Evolutionary conservation across 2,113 vertebrate genomes (phyloP).

Genomic region (Mormyrus lacerda): DNA sequence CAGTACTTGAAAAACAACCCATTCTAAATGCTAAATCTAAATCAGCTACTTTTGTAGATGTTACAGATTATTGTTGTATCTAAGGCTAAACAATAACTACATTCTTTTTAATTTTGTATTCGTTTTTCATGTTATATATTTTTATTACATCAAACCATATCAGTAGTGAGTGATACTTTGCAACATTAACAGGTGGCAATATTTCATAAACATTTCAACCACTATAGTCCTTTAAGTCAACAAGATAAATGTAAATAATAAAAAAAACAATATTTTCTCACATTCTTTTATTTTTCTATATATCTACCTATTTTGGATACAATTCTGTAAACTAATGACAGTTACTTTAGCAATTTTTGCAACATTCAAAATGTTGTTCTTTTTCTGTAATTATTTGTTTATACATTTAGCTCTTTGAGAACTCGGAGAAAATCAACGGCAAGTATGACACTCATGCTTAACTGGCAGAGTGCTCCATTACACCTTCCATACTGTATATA

Average conservation of each 20-base stretch:
- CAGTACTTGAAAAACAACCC: slow-evolving; percentile 61
- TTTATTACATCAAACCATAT: slow-evolving; percentile 61
- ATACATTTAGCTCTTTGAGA: slow-evolving; percentile 10
- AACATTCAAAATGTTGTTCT: slow-evolving; percentile 39
- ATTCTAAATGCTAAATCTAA: slow-evolving; percentile 65
- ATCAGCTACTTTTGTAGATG: slow-evolving; percentile 66
- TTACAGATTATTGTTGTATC: slow-evolving; percentile 65
- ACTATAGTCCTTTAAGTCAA: slow-evolving; percentile 53
- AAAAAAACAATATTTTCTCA: slow-evolving; percentile 28
- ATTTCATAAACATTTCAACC: slow-evolving; percentile 62
- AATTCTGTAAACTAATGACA: slow-evolving; percentile 45
- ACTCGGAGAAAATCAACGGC: background rate
- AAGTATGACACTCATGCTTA: background rate
- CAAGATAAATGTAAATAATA: slow-evolving; percentile 44
- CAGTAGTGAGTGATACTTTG: slow-evolving; percentile 72
- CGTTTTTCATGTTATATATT: slow-evolving; percentile 27
- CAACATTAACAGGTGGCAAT: slow-evolving; percentile 68
- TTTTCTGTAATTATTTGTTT: slow-evolving; percentile 35
- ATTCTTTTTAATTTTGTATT: slow-evolving; percentile 52
- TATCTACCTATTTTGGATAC: slow-evolving; percentile 31
- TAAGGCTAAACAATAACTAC: slow-evolving; percentile 69
- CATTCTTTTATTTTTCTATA: slow-evolving; percentile 31
- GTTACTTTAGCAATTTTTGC: slow-evolving; percentile 38
- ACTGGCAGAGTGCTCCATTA: background rate
- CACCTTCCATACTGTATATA: background rate